phyloP scores from a whole-genome alignment of 2,113 vertebrate genomes.

The Penelope pileata region DNA sequence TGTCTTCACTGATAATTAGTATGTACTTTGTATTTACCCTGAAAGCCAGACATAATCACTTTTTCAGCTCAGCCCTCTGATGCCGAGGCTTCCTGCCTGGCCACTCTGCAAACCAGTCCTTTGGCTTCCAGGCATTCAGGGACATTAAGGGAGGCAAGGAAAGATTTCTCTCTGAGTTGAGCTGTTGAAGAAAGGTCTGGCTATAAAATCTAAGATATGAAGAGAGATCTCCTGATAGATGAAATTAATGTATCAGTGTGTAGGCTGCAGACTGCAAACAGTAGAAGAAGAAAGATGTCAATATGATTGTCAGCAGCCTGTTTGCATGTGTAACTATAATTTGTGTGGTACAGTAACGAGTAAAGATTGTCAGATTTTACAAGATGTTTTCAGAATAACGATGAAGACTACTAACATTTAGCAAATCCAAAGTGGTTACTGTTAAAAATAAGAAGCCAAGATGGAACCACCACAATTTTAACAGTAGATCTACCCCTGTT shows the following conservation, averaged over 20 bases:
- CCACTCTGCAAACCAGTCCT: neutral
- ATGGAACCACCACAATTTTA: neutral
- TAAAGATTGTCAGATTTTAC: neutral
- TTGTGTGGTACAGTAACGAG: neutral
- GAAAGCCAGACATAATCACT: neutral
- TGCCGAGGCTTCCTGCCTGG: neutral
- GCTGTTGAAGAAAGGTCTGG: neutral
- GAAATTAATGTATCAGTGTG: neutral
- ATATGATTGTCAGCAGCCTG: conserved; percentile 15
- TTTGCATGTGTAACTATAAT: neutral
- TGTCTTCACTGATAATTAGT: neutral
- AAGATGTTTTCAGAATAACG: neutral
- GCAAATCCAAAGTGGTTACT: neutral
- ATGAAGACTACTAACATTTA: neutral
- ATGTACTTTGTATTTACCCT: neutral
- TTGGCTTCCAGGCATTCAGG: neutral
- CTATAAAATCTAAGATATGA: neutral
- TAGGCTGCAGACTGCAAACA: neutral
- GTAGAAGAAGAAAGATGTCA: neutral
- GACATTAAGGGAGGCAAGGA: neutral
- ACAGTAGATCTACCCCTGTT: neutral
- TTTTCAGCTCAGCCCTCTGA: neutral
- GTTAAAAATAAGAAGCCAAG: neutral
- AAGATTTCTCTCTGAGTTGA: neutral
- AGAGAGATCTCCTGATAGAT: neutral